phyloP scores from a whole-genome alignment of 1,140 invertebrate species.

The Globodera rostochiensis region DNA sequence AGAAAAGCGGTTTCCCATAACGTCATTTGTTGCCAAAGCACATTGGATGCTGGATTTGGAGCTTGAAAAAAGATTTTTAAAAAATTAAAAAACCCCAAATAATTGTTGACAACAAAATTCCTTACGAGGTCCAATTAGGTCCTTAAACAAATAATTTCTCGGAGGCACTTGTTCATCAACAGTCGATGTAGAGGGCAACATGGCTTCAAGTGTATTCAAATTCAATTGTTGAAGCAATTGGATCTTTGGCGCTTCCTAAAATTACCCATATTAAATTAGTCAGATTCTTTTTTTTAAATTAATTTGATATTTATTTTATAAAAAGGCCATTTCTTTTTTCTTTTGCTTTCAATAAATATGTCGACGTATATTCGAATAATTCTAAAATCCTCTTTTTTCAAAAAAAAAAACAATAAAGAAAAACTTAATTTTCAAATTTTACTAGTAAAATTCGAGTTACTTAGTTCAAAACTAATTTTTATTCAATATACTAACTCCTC shows the following conservation, averaged over 20 bases:
- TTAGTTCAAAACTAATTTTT: no score
- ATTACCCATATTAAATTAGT: no score
- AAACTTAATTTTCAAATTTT: no score
- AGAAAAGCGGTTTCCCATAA: conserved; percentile 99
- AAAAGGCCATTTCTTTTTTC: no score
- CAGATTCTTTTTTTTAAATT: no score
- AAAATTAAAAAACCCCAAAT: not conserved
- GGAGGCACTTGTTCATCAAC: not conserved
- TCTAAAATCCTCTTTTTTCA: no score
- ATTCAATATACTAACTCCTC: no score
- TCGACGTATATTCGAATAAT: no score
- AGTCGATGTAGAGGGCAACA: conserved; percentile 2
- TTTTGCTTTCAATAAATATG: no score
- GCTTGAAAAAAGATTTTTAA: not conserved
- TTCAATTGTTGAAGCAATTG: not conserved
- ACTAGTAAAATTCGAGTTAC: no score
- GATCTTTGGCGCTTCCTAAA: not conserved
- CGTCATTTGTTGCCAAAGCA: conserved; percentile 98
- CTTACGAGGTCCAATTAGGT: conserved; percentile 10
- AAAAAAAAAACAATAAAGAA: no score
- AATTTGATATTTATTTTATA: no score
- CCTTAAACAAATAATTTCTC: conserved; percentile 20
- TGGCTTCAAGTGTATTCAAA: not conserved
- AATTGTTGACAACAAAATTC: not conserved
- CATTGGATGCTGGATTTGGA: conserved; percentile 70